Percentiles rank a stretch among this genome's conserved stretches.
Evolutionary conservation across 2,888 invertebrate species (phyloP).

Genomic region (Hypsopygia costalis): DNA sequence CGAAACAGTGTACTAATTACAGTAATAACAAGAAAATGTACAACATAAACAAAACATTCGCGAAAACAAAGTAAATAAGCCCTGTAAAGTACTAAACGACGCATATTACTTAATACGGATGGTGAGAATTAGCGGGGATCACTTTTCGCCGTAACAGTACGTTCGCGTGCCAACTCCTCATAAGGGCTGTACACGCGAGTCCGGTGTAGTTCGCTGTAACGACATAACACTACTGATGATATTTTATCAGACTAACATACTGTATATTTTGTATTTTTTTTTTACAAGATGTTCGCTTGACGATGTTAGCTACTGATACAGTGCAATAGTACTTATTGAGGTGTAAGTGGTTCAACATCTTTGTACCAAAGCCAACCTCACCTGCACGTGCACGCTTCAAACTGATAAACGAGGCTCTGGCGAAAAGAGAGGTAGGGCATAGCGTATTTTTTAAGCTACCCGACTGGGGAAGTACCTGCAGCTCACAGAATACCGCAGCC

Average conservation of each 20-base stretch:
- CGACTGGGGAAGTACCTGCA: no score
- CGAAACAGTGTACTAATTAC: slow-evolving; percentile 4
- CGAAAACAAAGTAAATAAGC: neutral
- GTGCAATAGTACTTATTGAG: no score
- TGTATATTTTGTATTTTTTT: neutral
- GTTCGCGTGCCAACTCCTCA: slow-evolving; percentile 59
- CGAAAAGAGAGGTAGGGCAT: no score
- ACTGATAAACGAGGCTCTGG: no score
- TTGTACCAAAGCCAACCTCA: no score
- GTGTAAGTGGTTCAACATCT: no score
- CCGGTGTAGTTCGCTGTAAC: slow-evolving; percentile 35
- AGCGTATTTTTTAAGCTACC: no score
- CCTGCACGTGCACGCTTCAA: no score
- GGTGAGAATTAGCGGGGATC: slow-evolving; percentile 45
- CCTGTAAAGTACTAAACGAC: slow-evolving; percentile 18
- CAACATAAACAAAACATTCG: no score
- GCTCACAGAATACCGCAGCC: no score
- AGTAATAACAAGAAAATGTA: slow-evolving; percentile 3
- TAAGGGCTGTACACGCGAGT: slow-evolving; percentile 64
- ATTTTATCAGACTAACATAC: neutral
- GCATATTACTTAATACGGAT: slow-evolving; percentile 33
- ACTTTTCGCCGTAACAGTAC: slow-evolving; percentile 52
- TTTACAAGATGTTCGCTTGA: neutral
- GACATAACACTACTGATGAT: neutral
- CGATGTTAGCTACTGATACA: no score